Evolutionary conservation across 2,113 vertebrate species (phyloP).

Genomic region (Phalacrocorax brasilianus): DNA sequence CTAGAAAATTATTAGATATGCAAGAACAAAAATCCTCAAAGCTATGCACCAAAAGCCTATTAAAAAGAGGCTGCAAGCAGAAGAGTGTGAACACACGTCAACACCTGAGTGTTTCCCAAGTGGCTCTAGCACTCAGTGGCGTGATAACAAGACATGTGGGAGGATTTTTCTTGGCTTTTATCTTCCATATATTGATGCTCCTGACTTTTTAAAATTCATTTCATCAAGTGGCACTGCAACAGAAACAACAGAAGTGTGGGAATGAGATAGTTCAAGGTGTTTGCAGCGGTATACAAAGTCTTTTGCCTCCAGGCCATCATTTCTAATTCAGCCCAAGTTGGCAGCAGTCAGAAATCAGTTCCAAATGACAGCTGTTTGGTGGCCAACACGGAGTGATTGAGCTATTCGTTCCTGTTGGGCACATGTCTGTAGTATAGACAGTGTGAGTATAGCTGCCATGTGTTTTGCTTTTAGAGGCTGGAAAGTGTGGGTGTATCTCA

Average conservation of each 20-base stretch:
- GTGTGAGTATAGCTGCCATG: neutral
- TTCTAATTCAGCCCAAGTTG: slow-evolving; percentile 18
- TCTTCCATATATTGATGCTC: neutral
- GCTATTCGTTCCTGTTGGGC: neutral
- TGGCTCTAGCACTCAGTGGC: neutral
- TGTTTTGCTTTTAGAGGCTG: neutral
- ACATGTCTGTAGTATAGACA: neutral
- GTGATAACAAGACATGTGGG: slow-evolving; percentile 40
- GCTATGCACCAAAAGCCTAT: slow-evolving; percentile 14
- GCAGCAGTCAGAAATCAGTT: neutral
- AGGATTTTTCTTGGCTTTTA: slow-evolving; percentile 37
- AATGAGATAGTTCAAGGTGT: neutral
- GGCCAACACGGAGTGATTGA: neutral
- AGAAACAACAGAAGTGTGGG: neutral
- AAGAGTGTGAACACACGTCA: slow-evolving; percentile 21
- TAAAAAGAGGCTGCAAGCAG: slow-evolving; percentile 11
- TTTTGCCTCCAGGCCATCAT: slow-evolving; percentile 17
- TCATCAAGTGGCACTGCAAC: neutral
- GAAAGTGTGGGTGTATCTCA: neutral
- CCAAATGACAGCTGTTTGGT: slow-evolving; percentile 1
- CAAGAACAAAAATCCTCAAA: slow-evolving; percentile 17
- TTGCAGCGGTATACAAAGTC: neutral
- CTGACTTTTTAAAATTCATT: slow-evolving; percentile 53
- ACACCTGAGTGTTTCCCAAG: slow-evolving; percentile 28
- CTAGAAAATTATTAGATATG: slow-evolving; percentile 35